Conservation (phyloP, 2,888 invertebrate species). For the Eucriotettix oculatus region DNA sequence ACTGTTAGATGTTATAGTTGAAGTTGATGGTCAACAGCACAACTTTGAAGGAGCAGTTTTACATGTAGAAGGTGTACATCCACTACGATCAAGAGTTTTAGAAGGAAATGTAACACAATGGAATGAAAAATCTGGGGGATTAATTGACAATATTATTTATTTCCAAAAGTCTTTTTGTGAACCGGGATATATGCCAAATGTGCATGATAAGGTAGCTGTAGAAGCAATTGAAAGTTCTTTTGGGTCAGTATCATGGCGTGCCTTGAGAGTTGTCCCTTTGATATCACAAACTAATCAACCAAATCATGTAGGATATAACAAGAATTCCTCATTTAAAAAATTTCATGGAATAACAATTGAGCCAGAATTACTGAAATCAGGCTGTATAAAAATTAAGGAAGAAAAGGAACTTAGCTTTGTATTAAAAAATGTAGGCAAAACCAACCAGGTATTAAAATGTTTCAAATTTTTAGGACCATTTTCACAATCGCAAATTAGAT, state of each 20-base stretch:
- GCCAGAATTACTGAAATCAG: neutral
- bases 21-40: conserved; percentile 37
- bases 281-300: neutral
- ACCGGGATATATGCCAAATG: conserved; percentile 32
- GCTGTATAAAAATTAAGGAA: neutral
- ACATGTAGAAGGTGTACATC: conserved; percentile 39
- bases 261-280: neutral
- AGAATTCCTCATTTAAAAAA: neutral
- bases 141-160: conserved; percentile 39
- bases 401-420: neutral
- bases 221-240: conserved; percentile 36
- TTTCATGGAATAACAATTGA: neutral
- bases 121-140: conserved; percentile 26
- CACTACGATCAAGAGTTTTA: conserved; percentile 38
- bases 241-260: neutral
- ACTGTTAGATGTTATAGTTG: conserved; percentile 41
- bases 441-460: neutral
- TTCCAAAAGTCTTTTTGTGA: conserved; percentile 39
- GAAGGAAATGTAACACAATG: conserved; percentile 32
- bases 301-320: neutral
- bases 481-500: neutral
- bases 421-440: neutral
- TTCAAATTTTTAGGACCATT: neutral
- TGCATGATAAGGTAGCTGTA: conserved; percentile 41
- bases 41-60: conserved; percentile 38